Base-by-base conservation (phyloP, 2,797 vertebrate species). In the Brachyrhaphis roseni region DNA sequence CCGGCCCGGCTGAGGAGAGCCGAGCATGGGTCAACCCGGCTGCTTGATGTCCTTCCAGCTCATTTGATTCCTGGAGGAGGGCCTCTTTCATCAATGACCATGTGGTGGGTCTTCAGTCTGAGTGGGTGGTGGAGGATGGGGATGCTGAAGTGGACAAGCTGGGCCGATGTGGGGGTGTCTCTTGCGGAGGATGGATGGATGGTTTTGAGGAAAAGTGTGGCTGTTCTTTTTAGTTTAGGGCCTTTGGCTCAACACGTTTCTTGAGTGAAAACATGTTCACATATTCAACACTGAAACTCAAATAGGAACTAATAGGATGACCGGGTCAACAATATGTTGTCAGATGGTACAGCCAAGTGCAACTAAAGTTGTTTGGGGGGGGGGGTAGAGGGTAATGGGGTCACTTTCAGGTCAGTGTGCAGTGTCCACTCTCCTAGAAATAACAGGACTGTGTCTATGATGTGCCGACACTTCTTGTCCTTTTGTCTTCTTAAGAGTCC, bases 41-140 rank as follows among this genome's bases (percentile, higher is more conserved):
- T 92, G 96, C 96, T 97, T 96, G 92, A 97, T 97, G 96, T 97
- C 94, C 97, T 98, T 98, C 97, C 96, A 97, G 96, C 95, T 96
- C 96, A 97, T 96, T 98, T 97, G 95, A 97, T 96, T 96, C 92
- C 93, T 93, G 95, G 94, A 93, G 91, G 92, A 93, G 97, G 94
- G 91, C 96, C 90, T 72, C 95, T 95, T 94, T 96, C 94, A 94
- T 97, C 96, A 96, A 95, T 96, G 94, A 95, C 93, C 91, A 93
- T 91, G 95, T 92, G 95, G 96, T 95, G 94, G 96, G 96, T 97
- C 96, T 96, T 53, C 83, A 94, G 93, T 87, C 95, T 91, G 87
- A 89, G 91, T 90, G 93, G 91, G 91, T 92, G 92, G 89, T 82
- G 86, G 83, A 74, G 81, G 89, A 85, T 72, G 81, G 80, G 76